A percentile compares a stretch with the other conserved stretches of the same genome.
phyloP scores from a whole-genome alignment of 1,140 invertebrate species.

The Apocrypta bakeri region DNA sequence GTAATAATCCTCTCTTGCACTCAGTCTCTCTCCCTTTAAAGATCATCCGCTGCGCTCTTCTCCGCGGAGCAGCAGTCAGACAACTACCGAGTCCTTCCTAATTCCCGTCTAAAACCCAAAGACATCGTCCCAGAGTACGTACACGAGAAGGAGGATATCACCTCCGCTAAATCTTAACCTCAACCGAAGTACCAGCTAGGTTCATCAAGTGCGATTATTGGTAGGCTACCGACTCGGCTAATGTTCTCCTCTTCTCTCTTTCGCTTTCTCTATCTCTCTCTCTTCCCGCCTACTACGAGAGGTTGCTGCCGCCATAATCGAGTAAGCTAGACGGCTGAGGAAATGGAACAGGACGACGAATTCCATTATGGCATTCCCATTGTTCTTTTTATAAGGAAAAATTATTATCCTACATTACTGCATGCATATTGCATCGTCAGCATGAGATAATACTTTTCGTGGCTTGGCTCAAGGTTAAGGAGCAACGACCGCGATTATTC shows the following conservation, averaged over 20 bases:
- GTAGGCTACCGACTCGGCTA: constrained; percentile 17
- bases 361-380: constrained; percentile 7
- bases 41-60: background rate
- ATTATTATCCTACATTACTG: no score
- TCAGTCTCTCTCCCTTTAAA: background rate
- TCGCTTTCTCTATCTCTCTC: no score
- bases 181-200: background rate
- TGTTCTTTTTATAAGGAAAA: no score
- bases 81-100: constrained; percentile 11
- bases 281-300: background rate
- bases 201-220: constrained; percentile 27
- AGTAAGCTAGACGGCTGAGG: background rate
- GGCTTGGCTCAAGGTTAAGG: no score
- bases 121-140: background rate
- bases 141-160: background rate
- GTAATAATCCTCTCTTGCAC: background rate
- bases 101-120: constrained; percentile 14
- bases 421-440: no score
- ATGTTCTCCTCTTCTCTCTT: background rate
- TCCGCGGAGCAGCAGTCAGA: background rate
- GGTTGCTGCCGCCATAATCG: background rate
- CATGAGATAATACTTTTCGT: no score
- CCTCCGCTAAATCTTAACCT: background rate
- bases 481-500: no score
- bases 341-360: background rate